Evolutionary conservation across 2,113 vertebrate species (phyloP).

Genomic region (Peromyscus leucopus): DNA sequence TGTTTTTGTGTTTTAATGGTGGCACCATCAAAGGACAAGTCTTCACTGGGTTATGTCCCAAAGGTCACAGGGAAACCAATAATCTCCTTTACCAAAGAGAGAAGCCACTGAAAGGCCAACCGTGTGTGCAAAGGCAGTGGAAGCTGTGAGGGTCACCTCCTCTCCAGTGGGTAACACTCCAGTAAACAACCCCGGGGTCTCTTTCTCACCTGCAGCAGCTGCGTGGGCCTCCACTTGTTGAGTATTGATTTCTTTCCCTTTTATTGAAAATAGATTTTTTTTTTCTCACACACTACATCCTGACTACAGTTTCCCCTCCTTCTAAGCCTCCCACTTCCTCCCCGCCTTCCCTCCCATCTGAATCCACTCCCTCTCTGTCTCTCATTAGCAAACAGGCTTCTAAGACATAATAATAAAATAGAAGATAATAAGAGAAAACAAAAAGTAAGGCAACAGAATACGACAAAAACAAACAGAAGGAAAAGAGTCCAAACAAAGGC

Average conservation of each 20-base stretch:
- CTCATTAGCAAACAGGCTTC: not conserved
- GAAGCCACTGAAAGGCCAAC: not conserved
- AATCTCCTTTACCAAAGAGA: constrained; percentile 5
- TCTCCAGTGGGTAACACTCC: not conserved
- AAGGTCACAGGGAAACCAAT: not conserved
- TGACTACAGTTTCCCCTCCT: not conserved
- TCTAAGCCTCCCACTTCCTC: not conserved
- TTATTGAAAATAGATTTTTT: not conserved
- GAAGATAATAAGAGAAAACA: not conserved
- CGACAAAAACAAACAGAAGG: not conserved
- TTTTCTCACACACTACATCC: not conserved
- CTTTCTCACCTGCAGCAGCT: not conserved
- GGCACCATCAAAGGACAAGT: not conserved
- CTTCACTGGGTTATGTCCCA: not conserved
- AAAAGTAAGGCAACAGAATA: not conserved
- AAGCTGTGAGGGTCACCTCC: not conserved
- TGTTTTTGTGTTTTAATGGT: not conserved
- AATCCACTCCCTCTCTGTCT: not conserved
- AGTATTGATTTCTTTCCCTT: not conserved
- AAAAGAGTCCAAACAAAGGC: not conserved
- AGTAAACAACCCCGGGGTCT: not conserved
- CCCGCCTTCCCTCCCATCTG: not conserved
- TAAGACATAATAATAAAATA: not conserved
- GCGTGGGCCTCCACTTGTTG: not conserved
- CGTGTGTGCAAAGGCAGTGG: not conserved